phyloP scores from a whole-genome alignment of 1,140 invertebrate genomes.

The Epicauta chinensis region DNA sequence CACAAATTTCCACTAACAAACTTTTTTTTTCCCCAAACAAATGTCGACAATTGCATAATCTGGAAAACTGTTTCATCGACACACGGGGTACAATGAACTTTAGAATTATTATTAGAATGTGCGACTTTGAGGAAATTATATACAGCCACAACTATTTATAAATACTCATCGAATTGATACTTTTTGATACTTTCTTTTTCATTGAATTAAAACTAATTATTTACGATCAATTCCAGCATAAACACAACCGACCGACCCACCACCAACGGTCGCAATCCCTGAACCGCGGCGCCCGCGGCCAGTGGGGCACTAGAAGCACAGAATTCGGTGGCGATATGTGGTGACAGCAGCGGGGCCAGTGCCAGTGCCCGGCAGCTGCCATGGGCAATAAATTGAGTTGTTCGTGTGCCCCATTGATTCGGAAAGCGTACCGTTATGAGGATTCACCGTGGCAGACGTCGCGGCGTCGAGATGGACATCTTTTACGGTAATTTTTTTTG shows the following conservation, averaged over 20 bases:
- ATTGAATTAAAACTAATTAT: too few species aligned
- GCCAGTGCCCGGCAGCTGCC: slow-evolving; percentile 42
- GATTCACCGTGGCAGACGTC: slow-evolving; percentile 88
- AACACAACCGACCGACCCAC: slow-evolving; percentile 34
- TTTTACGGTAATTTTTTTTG: slow-evolving; percentile 74
- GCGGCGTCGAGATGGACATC: slow-evolving; percentile 79
- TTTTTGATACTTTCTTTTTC: too few species aligned
- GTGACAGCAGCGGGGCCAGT: slow-evolving; percentile 61
- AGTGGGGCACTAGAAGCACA: slow-evolving; percentile 52
- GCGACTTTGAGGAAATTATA: too few species aligned
- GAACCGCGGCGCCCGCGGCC: slow-evolving; percentile 60
- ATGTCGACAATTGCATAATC: too few species aligned
- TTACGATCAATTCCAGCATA: slow-evolving; percentile 31
- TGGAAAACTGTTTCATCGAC: too few species aligned
- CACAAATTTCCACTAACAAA: too few species aligned
- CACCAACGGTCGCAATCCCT: slow-evolving; percentile 59
- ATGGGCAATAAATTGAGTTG: slow-evolving; percentile 96
- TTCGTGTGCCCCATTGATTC: slow-evolving; percentile 87
- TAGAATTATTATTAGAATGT: too few species aligned
- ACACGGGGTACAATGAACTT: too few species aligned
- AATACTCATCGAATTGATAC: too few species aligned
- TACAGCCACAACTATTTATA: too few species aligned
- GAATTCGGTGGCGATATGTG: slow-evolving; percentile 56
- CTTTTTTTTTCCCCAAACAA: too few species aligned
- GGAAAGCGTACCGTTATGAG: slow-evolving; percentile 90